These are phyloP conservation scores for Rotaria socialis DNA, from an alignment of 2,888 invertebrate species.

Conservation along the genomic window DNA sequence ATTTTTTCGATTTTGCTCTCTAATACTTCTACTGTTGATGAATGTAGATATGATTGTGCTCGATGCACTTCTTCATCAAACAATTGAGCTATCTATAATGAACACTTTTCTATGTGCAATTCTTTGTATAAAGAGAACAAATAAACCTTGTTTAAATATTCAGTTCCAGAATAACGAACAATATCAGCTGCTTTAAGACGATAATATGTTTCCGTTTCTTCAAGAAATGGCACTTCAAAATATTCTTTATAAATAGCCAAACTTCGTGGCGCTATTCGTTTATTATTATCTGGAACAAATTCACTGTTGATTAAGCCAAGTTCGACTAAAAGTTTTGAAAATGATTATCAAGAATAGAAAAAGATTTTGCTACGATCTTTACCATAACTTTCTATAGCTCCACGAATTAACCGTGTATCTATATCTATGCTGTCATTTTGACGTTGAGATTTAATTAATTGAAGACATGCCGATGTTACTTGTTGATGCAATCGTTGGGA, in stretches of 20 bases:
- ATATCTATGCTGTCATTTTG: constrained; percentile 96
- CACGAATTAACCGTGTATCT: constrained; percentile 87
- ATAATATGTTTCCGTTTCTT: constrained; percentile 90
- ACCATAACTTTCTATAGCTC: constrained; percentile 95
- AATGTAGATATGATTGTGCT: constrained; percentile 87
- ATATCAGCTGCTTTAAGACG: constrained; percentile 88
- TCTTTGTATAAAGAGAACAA: not conserved
- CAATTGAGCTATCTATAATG: constrained; percentile 70
- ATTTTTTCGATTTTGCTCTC: constrained; percentile 89
- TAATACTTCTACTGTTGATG: constrained; percentile 80
- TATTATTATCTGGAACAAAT: not conserved
- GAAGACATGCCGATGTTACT: constrained; percentile 92
- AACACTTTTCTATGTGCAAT: not conserved
- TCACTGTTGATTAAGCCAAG: constrained; percentile 75
- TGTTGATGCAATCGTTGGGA: constrained; percentile 88
- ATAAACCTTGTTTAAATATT: constrained; percentile 85
- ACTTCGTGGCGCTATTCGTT: constrained; percentile 50
- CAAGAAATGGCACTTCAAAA: constrained; percentile 88
- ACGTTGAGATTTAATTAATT: constrained; percentile 88
- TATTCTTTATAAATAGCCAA: constrained; percentile 62
- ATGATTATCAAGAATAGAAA: not conserved
- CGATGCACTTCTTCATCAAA: constrained; percentile 85
- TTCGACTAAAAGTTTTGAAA: constrained; percentile 52
- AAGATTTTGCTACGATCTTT: constrained; percentile 48
- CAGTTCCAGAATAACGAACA: constrained; percentile 85